A percentile compares a stretch with the other conserved stretches of the same genome.
phyloP scores from a whole-genome alignment of 2,797 vertebrate species.

The Alouatta caraya region DNA sequence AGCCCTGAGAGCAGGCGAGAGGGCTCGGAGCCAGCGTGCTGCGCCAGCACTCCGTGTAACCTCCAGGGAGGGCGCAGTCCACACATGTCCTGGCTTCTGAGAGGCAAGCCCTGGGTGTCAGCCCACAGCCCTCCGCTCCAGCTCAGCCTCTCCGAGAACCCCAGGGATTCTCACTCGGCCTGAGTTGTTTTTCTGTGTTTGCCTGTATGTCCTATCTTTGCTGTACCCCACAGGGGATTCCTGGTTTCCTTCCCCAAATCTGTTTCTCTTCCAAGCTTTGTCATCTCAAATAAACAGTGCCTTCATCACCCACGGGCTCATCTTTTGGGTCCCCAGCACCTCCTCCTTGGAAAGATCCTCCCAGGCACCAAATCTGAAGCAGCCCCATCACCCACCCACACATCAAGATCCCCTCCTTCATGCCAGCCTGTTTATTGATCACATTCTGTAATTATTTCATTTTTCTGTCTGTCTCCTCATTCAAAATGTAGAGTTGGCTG shows the following conservation, averaged over 20 bases:
- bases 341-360: not conserved
- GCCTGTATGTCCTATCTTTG: not conserved
- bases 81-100: slow-evolving; percentile 23
- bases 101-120: not conserved
- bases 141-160: not conserved
- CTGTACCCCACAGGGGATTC: not conserved
- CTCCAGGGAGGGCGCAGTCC: slow-evolving; percentile 60
- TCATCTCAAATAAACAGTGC: not conserved
- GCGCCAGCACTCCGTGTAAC: slow-evolving; percentile 46
- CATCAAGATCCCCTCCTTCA: not conserved
- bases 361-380: not conserved
- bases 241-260: not conserved
- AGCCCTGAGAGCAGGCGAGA: not conserved
- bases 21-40: not conserved
- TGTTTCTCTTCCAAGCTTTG: not conserved
- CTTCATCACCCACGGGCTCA: not conserved
- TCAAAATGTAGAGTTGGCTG: not conserved
- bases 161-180: not conserved
- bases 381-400: not conserved
- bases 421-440: not conserved
- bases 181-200: not conserved
- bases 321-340: not conserved
- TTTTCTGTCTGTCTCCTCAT: not conserved
- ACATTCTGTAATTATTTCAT: not conserved
- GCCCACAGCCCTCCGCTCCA: not conserved